These are phyloP conservation scores for Osmerus eperlanus DNA, from an alignment of 2,113 vertebrate genomes.

Conservation along the genomic window DNA sequence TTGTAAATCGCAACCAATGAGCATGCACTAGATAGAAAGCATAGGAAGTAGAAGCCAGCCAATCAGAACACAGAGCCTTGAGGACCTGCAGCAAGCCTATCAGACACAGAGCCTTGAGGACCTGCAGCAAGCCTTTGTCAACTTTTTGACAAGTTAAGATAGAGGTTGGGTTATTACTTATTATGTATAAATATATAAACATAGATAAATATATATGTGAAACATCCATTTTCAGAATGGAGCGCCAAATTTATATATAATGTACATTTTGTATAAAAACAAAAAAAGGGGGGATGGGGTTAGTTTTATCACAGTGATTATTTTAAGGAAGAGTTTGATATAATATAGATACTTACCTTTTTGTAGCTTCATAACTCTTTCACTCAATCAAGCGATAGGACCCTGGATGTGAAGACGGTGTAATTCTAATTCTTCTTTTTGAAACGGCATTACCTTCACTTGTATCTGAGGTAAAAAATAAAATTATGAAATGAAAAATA, in stretches of 20 bases:
- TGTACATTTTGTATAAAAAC: conserved; percentile 86
- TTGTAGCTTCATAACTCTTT: conserved; percentile 80
- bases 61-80: conserved; percentile 56
- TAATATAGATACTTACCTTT: conserved; percentile 67
- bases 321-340: conserved; percentile 67
- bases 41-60: conserved; percentile 76
- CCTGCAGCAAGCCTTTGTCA: conserved; percentile 44
- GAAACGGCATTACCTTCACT: conserved; percentile 81
- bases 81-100: conserved; percentile 58
- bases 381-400: conserved; percentile 78
- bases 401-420: conserved; percentile 80
- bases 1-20: conserved; percentile 55
- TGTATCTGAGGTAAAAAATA: conserved; percentile 76
- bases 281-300: conserved; percentile 27
- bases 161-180: conserved; percentile 49
- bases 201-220: conserved; percentile 62
- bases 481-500: conserved; percentile 63
- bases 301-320: conserved; percentile 72
- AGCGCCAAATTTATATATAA: conserved; percentile 75
- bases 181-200: conserved; percentile 67
- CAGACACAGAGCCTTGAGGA: conserved; percentile 49
- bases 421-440: conserved; percentile 85
- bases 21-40: conserved; percentile 83
- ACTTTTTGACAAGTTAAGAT: conserved; percentile 35
- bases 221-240: conserved; percentile 66